Base-by-base conservation (phyloP, 2,888 invertebrate species). In the Archips xylosteana region DNA sequence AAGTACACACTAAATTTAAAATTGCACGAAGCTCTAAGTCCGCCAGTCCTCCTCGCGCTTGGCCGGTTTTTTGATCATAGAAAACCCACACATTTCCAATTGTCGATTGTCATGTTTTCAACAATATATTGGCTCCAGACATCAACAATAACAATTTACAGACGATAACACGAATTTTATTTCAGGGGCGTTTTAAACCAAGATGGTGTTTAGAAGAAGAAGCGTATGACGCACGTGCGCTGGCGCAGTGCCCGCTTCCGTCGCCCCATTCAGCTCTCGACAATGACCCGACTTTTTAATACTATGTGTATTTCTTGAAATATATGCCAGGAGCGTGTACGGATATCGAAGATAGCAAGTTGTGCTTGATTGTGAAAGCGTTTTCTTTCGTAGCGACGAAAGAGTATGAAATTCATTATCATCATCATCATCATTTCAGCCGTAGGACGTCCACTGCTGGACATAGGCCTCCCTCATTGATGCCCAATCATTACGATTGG, bases 161-260 rank as follows among this genome's bases (percentile, higher is more conserved):
- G 63, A 15, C 62, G 47, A 72, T 67, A 76, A 77, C 74, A 77
- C 73, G 72, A 70, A 75, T 73, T 78, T 78, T 76, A 75, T 70
- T 64, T 74, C 66, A 71, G 76, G 76, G 79, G 78, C 76, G 78
- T 63, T 65, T 65, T 64, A 65, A 73, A 74, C 75, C 73, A 68
- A 75, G 74, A 76, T 70, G 73, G 70, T 67, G 84, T 83, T 81
- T 76, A 77, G 45, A 23, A 34, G 86, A 83, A 83, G 85, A 82
- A 80, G 79, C 76, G 77, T 74, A 83, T 94, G 94, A 94, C 94
- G 93, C 93, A 94, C 87, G 79, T 76, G 67, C 71, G 23, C 83
- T 94, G 94, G 94, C 87, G n/a, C 3, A 0, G 0, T 23, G 89
- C 94, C 94, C 92, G 89, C 81, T 89, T 90, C 92, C 92, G 91